Evolutionary conservation across 2,888 invertebrate genomes (phyloP).

Genomic region (Lepeophtheirus nordmannii): DNA sequence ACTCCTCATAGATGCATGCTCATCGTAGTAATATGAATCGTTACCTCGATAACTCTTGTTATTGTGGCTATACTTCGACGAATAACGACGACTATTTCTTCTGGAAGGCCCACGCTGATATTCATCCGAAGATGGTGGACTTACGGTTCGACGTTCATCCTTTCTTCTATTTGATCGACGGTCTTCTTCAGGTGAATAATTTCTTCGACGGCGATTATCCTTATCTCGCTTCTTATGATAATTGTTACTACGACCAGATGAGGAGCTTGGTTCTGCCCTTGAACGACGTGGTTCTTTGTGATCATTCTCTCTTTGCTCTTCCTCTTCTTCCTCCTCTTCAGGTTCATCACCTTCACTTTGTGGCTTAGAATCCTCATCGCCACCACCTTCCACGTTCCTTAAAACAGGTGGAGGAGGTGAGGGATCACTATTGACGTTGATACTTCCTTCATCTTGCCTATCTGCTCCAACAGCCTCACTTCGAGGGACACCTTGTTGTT

Average conservation of each 20-base stretch:
- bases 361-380: neutral
- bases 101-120: neutral
- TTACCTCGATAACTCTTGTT: neutral
- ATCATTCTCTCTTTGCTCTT: neutral
- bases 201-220: neutral
- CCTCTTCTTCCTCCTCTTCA: slow-evolving; percentile 2
- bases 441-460: neutral
- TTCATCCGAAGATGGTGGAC: slow-evolving; percentile 1
- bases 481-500: slow-evolving; percentile 1
- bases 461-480: slow-evolving; percentile 23
- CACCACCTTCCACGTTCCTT: slow-evolving; percentile 1
- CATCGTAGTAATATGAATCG: neutral
- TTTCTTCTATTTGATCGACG: neutral
- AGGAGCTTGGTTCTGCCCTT: neutral
- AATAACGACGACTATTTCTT: neutral
- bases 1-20: neutral
- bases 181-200: neutral
- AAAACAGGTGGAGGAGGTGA: neutral
- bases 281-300: neutral
- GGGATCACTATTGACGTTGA: neutral
- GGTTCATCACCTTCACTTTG: neutral
- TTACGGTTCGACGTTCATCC: neutral
- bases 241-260: neutral
- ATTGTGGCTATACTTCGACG: neutral
- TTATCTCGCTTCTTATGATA: neutral